A percentile compares a stretch with the other conserved stretches of the same genome.
Evolutionary conservation across 2,888 invertebrate species (phyloP).

Genomic region (Adelognathus sp.): DNA sequence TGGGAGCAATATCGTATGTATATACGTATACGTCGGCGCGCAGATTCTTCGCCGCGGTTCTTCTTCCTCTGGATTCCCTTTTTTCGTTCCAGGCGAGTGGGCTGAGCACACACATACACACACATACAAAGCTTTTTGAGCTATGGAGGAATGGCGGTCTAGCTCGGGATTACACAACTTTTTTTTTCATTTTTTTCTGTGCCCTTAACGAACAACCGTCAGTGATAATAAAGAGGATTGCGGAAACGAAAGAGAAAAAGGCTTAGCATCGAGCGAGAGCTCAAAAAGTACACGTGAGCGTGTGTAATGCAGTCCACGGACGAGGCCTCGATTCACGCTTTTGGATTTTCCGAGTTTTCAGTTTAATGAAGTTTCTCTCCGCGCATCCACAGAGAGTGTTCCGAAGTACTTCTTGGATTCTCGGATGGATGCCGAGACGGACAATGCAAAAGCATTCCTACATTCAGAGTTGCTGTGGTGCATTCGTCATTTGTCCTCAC

Average conservation of each 20-base stretch:
- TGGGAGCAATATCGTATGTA: slow-evolving; percentile 57
- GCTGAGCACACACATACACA: neutral
- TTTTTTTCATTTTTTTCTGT: neutral
- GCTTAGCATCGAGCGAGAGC: neutral
- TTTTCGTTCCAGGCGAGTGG: slow-evolving; percentile 3
- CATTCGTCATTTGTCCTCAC: too few species aligned
- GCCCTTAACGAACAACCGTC: neutral
- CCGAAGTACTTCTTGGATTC: slow-evolving; percentile 8
- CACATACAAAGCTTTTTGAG: neutral
- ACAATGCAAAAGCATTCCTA: neutral
- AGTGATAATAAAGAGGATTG: neutral
- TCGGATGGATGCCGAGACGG: neutral
- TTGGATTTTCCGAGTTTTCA: slow-evolving; percentile 15
- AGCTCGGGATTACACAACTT: neutral
- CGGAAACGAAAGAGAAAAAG: neutral
- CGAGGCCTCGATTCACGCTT: neutral
- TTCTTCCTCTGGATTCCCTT: slow-evolving; percentile 49
- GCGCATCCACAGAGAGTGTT: neutral
- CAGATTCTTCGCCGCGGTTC: slow-evolving; percentile 44
- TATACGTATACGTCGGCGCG: slow-evolving; percentile 34
- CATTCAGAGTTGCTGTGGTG: too few species aligned
- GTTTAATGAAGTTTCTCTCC: slow-evolving; percentile 33
- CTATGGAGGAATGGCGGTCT: neutral
- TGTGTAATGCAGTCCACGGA: neutral
- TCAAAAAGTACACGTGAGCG: neutral